Percentiles rank a stretch among this genome's conserved stretches.
Conservation (phyloP, 1,140 invertebrate genomes). For the Pseudomyrmex concolor region DNA sequence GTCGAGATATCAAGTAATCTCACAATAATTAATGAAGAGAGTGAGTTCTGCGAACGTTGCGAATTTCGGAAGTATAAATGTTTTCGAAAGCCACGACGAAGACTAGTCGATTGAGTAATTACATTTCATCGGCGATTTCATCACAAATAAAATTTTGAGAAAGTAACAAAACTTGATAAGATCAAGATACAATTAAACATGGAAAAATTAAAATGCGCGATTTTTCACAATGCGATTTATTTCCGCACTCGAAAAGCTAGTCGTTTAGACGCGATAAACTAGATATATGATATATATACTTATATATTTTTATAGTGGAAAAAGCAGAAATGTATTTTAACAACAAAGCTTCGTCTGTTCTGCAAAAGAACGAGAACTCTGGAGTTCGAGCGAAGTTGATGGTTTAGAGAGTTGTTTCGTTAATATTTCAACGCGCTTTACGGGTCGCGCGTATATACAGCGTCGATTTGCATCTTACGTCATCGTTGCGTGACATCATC, state of each 20-base stretch:
- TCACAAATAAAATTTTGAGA: neutral
- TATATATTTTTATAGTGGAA: too few species aligned
- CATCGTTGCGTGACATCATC: slow-evolving; percentile 56
- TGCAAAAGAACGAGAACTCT: slow-evolving; percentile 9
- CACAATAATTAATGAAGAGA: neutral
- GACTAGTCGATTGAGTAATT: neutral
- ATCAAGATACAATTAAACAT: too few species aligned
- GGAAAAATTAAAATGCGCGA: too few species aligned
- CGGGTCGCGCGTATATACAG: slow-evolving; percentile 4
- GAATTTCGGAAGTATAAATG: slow-evolving; percentile 3
- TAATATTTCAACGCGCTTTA: slow-evolving; percentile 33
- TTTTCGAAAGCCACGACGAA: neutral
- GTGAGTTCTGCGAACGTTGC: neutral
- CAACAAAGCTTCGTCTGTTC: neutral
- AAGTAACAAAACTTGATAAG: neutral
- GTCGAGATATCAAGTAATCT: slow-evolving; percentile 12
- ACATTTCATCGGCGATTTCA: neutral
- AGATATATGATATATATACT: too few species aligned
- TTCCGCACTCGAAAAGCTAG: neutral
- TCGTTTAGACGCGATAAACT: too few species aligned
- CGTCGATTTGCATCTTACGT: slow-evolving; percentile 50
- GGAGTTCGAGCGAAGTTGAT: neutral
- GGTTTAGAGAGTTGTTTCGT: slow-evolving; percentile 8
- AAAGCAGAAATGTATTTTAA: too few species aligned
- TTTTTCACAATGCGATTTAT: neutral